These are phyloP conservation scores for Dichetophora obliterata DNA, from an alignment of 2,888 invertebrate genomes.

Conservation along the genomic window DNA sequence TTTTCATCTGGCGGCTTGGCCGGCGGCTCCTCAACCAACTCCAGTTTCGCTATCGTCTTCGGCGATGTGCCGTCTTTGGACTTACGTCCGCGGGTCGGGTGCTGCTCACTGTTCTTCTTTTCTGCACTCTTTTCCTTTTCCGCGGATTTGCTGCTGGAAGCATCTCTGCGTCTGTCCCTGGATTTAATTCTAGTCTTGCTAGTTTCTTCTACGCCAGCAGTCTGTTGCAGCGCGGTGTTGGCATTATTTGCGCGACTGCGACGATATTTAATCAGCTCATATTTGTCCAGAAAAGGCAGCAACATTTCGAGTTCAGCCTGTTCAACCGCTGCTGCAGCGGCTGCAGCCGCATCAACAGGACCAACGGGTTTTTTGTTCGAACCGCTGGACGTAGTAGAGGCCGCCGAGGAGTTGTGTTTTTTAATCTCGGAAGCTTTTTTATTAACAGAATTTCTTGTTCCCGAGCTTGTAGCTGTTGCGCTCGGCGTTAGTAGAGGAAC, in stretches of 20 bases:
- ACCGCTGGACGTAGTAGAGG: conserved; percentile 31
- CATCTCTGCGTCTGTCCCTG: conserved; percentile 46
- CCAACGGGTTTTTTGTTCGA: conserved; percentile 13
- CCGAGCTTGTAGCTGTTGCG: conserved; percentile 35
- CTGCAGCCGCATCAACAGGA: conserved; percentile 55
- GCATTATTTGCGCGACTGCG: conserved; percentile 71
- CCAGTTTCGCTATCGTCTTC: conserved; percentile 31
- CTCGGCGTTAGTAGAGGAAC: conserved; percentile 8
- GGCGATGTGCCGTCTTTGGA: conserved; percentile 31
- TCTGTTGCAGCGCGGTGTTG: conserved; percentile 32
- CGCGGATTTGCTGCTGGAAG: neutral
- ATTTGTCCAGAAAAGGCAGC: conserved; percentile 72
- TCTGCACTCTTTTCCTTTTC: conserved; percentile 38
- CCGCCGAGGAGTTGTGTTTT: conserved; percentile 48
- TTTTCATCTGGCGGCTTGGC: conserved; percentile 39
- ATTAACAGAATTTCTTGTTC: conserved; percentile 24
- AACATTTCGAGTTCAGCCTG: conserved; percentile 65
- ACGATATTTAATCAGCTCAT: conserved; percentile 75
- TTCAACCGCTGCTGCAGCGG: conserved; percentile 59
- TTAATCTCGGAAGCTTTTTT: conserved; percentile 49
- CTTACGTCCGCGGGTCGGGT: conserved; percentile 24
- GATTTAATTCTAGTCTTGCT: conserved; percentile 41
- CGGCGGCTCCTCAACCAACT: conserved; percentile 38
- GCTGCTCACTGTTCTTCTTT: conserved; percentile 19
- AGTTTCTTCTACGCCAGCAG: conserved; percentile 48